Percentiles rank a stretch among this genome's conserved stretches.
Evolutionary conservation across 2,888 invertebrate species (phyloP).

Genomic region (Holacanthella duospinosa): DNA sequence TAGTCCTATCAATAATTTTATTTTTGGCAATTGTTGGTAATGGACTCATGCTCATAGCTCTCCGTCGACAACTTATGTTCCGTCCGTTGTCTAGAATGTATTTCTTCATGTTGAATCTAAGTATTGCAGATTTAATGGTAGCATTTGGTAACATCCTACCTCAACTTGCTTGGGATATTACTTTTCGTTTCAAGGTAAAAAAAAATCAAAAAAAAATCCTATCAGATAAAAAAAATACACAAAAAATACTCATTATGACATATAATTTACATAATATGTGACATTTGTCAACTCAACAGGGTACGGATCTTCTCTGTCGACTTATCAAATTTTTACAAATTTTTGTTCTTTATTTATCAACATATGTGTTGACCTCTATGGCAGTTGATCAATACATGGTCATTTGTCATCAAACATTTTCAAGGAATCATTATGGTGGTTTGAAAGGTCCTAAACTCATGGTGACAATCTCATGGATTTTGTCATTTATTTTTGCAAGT

Average conservation of each 20-base stretch:
- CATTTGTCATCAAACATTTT: conserved; percentile 38
- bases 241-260: too few species aligned
- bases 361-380: conserved; percentile 39
- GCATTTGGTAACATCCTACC: conserved; percentile 60
- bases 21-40: conserved; percentile 54
- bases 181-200: conserved; percentile 47
- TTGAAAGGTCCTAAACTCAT: conserved; percentile 38
- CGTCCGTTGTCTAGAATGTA: conserved; percentile 51
- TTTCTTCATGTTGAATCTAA: conserved; percentile 59
- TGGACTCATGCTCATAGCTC: conserved; percentile 48
- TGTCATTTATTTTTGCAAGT: conserved; percentile 40
- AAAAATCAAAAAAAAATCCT: too few species aligned
- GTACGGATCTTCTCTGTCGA: conserved; percentile 29
- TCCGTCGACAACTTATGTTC: conserved; percentile 30
- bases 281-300: neutral
- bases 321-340: conserved; percentile 39
- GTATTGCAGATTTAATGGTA: conserved; percentile 58
- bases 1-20: conserved; percentile 50
- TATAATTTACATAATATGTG: too few species aligned
- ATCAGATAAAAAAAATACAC: too few species aligned
- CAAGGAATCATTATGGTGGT: conserved; percentile 35
- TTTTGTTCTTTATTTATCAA: conserved; percentile 39
- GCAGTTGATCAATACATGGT: conserved; percentile 39
- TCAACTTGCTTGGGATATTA: conserved; percentile 40
- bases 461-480: conserved; percentile 37